These are phyloP conservation scores for Microcebus tavaratra DNA, from an alignment of 2,113 vertebrate species.

Conservation along the genomic window DNA sequence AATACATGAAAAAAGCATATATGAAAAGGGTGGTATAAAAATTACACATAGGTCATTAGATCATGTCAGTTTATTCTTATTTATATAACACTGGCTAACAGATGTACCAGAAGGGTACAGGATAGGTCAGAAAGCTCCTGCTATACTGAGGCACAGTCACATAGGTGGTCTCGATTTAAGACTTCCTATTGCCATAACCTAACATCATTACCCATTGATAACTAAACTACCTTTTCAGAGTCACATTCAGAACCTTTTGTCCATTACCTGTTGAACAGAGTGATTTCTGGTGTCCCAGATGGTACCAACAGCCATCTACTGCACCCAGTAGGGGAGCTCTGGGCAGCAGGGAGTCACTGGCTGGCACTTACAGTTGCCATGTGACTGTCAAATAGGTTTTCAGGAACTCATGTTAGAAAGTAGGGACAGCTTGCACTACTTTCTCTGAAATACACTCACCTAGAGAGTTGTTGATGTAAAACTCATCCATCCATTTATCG, in stretches of 20 bases:
- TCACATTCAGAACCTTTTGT: neutral
- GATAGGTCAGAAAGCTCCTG: neutral
- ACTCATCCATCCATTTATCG: neutral
- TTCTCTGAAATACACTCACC: slow-evolving; percentile 28
- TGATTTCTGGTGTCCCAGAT: neutral
- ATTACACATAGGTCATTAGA: neutral
- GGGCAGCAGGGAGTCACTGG: neutral
- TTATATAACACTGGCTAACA: neutral
- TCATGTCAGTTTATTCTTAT: neutral
- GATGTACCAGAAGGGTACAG: neutral
- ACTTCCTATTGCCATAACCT: neutral
- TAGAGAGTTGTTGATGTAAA: neutral
- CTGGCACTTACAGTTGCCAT: neutral
- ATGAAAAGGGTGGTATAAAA: neutral
- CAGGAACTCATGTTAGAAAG: neutral
- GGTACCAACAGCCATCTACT: neutral
- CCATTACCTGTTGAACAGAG: neutral
- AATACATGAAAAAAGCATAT: neutral
- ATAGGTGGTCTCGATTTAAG: neutral
- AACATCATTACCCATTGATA: neutral
- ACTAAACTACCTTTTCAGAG: neutral
- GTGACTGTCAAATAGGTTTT: neutral
- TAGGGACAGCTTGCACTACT: neutral
- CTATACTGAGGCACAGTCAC: neutral
- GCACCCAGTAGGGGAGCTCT: neutral